Conservation (phyloP, 2,888 invertebrate species). For the Microctonus brassicae region DNA sequence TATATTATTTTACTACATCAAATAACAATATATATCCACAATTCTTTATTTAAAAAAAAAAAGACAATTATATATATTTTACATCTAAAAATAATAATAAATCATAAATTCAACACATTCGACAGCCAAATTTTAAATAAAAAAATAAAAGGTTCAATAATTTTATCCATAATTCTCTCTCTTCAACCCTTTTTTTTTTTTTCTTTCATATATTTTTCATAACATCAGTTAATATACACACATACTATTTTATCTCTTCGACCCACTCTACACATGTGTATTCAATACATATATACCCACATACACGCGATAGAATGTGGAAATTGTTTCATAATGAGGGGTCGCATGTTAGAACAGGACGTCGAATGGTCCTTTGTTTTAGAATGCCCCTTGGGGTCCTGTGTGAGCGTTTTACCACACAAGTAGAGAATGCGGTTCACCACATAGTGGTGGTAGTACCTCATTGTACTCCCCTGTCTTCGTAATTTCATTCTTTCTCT, state of each 20-base stretch:
- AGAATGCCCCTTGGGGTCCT: constrained; percentile 60
- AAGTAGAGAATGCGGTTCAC: constrained; percentile 63
- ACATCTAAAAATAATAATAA: no score
- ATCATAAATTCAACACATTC: no score
- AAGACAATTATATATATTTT: no score
- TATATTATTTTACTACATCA: background rate
- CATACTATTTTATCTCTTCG: constrained; percentile 14
- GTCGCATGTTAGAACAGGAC: constrained; percentile 56
- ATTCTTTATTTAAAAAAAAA: no score
- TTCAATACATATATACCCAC: background rate
- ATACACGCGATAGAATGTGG: constrained; percentile 19
- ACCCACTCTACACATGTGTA: background rate
- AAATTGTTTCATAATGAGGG: constrained; percentile 63
- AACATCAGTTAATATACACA: no score
- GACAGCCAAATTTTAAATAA: no score
- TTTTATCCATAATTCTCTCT: no score
- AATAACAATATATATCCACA: background rate
- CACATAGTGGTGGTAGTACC: constrained; percentile 29
- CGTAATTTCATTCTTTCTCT: background rate
- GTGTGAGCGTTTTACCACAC: constrained; percentile 60
- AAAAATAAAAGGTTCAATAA: no score
- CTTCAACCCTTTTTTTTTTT: no score
- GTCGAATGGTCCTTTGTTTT: constrained; percentile 57
- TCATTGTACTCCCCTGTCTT: background rate
- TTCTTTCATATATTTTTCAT: no score